Base-by-base conservation (phyloP, 2,113 vertebrate genomes). In the Setophaga coronata region DNA sequence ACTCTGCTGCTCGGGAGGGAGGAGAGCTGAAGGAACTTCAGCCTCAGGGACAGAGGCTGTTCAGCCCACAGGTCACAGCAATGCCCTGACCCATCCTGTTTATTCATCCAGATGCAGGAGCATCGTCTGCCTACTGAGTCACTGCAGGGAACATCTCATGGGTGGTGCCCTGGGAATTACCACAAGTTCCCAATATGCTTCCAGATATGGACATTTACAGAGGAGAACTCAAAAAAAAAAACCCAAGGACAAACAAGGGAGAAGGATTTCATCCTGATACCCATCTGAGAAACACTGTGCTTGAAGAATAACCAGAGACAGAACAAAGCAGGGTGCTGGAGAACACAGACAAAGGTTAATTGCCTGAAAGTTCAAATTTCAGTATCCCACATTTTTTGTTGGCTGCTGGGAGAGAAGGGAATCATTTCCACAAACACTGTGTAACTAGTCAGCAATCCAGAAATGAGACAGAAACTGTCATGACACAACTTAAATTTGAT, bases 121-220 rank as follows among this genome's bases (percentile, higher is more conserved):
- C 71, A 53, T 18, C 8, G 3, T 17, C 83, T 33, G 64, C 34
- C 33, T 18, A 20, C 83, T 26, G 87, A 91, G 51, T 78, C 82
- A 56, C 74, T 54, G 83, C 62, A 34, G 51, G 61, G 64, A 78
- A 47, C 65, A 53, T 40, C 57, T 38, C 42, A 48, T 0, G 7
- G 42, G 36, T 24, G 69, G 40, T 79, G 65, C 31, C 48, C 45
- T 20, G 50, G 13, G 65, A 50, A 72, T 1, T 15, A 70, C 69
- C 14, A 53, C 51, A 74, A 85, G 82, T 20, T 80, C 45, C 82
- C 0, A 0, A 29, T 11, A 10, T 1, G 3, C 42, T 94, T 94
- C 90, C 87, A 96, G 89, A 80, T 70, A 93, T 28, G 53, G 81
- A 67, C 36, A 71, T 84, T 70, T 38, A 57, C 25, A 76, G 77